Evolutionary conservation across 2,797 vertebrate species (phyloP).

Genomic region (Phataginus tricuspis): DNA sequence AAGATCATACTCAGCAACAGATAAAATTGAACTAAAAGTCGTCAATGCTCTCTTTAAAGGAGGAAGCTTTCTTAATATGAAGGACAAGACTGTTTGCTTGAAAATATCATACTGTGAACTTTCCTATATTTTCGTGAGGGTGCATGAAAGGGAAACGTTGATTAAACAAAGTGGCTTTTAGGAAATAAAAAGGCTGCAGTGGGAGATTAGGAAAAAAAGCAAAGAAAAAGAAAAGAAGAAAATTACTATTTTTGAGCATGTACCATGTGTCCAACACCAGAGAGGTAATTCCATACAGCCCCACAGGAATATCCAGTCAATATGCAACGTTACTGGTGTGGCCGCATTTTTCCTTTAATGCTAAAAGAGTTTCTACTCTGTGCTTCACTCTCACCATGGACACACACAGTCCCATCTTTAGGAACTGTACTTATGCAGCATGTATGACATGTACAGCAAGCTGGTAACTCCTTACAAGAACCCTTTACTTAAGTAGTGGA

Average conservation of each 20-base stretch:
- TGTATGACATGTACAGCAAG: background rate
- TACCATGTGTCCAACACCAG: background rate
- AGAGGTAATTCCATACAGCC: background rate
- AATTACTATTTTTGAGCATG: background rate
- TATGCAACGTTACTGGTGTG: background rate
- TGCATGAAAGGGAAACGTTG: constrained; percentile 30
- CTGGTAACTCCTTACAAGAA: background rate
- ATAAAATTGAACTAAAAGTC: constrained; percentile 58
- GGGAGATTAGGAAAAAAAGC: background rate
- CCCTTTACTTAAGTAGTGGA: background rate
- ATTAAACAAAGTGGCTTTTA: constrained; percentile 44
- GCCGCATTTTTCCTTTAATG: background rate
- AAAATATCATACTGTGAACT: constrained; percentile 43
- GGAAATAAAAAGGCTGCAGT: background rate
- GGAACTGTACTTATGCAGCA: background rate
- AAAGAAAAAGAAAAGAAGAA: background rate
- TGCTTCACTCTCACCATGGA: accelerated
- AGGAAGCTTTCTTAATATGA: background rate
- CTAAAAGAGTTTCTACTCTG: background rate
- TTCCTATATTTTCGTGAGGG: background rate
- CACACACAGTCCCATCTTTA: background rate
- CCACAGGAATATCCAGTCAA: background rate
- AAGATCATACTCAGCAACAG: background rate
- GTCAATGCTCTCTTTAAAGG: constrained; percentile 26
- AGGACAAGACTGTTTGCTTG: background rate